Conservation (phyloP, 1,140 invertebrate genomes). For the Pogonognathellus flavescens region DNA sequence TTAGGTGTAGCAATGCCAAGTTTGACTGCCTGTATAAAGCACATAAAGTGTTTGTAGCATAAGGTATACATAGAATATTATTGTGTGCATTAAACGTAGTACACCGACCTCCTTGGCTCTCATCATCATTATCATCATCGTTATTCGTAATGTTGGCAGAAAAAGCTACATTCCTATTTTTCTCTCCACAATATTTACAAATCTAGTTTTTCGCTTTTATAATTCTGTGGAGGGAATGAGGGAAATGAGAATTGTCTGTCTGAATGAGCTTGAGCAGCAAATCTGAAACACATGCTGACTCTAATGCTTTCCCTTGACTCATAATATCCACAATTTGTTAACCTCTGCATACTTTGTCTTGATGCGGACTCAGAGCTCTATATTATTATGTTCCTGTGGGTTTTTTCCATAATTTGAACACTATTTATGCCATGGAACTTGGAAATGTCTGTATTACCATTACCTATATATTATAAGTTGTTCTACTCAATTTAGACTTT, state of each 20-base stretch:
- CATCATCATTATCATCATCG: not conserved
- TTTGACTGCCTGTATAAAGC: too few species aligned
- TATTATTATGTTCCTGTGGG: too few species aligned
- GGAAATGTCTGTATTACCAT: not conserved
- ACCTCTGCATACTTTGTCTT: not conserved
- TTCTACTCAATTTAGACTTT: not conserved
- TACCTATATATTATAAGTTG: not conserved
- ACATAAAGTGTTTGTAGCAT: too few species aligned
- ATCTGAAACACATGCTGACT: not conserved
- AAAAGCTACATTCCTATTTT: not conserved
- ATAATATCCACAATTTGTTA: constrained; percentile 13
- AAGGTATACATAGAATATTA: too few species aligned
- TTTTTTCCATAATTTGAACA: too few species aligned
- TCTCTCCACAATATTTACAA: not conserved
- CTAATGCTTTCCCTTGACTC: not conserved
- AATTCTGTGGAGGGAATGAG: not conserved
- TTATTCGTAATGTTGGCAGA: not conserved
- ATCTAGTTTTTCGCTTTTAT: not conserved
- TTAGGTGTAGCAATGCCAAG: too few species aligned
- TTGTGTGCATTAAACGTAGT: too few species aligned
- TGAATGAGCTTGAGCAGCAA: not conserved
- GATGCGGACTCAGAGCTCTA: too few species aligned
- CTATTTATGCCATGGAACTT: too few species aligned
- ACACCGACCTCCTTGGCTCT: too few species aligned
- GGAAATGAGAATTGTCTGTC: not conserved